phyloP scores from a whole-genome alignment of 2,797 vertebrate species.

The Coregonus sp. region DNA sequence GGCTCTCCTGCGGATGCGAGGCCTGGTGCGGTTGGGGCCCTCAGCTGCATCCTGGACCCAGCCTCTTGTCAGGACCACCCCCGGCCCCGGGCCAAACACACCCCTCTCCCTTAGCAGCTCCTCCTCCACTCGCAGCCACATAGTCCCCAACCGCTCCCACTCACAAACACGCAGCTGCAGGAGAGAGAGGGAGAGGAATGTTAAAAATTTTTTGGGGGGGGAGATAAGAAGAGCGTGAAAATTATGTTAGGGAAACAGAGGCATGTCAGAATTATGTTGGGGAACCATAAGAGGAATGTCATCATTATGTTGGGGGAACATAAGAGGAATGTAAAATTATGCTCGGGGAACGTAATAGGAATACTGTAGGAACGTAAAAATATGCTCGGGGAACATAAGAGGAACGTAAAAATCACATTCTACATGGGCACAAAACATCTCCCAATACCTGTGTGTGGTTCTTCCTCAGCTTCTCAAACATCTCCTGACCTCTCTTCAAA shows the following conservation, averaged over 20 bases:
- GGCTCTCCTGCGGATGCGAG: too few species aligned
- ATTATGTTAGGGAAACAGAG: too few species aligned
- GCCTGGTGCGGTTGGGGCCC: too few species aligned
- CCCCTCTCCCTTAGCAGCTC: slow-evolving; percentile 83
- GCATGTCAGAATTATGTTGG: neutral
- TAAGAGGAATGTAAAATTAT: neutral
- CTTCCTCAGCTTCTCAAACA: slow-evolving; percentile 84
- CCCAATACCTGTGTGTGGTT: slow-evolving; percentile 84
- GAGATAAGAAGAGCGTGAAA: neutral
- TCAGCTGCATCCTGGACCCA: slow-evolving; percentile 84
- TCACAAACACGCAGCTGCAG: slow-evolving; percentile 76
- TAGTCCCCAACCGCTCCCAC: slow-evolving; percentile 30
- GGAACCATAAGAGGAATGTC: neutral
- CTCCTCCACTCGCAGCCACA: slow-evolving; percentile 65
- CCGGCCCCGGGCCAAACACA: slow-evolving; percentile 72
- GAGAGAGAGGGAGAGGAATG: slow-evolving; percentile 32
- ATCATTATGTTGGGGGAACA: too few species aligned
- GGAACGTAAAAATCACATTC: neutral
- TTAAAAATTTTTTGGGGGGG: neutral
- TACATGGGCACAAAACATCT: neutral
- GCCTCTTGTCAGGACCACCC: slow-evolving; percentile 46
- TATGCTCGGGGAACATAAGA: too few species aligned
- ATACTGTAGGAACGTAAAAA: too few species aligned
- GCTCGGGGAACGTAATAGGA: too few species aligned
- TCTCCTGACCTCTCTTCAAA: slow-evolving; percentile 67